phyloP scores from a whole-genome alignment of 2,797 vertebrate species.

The Hippoglossus hippoglossus region DNA sequence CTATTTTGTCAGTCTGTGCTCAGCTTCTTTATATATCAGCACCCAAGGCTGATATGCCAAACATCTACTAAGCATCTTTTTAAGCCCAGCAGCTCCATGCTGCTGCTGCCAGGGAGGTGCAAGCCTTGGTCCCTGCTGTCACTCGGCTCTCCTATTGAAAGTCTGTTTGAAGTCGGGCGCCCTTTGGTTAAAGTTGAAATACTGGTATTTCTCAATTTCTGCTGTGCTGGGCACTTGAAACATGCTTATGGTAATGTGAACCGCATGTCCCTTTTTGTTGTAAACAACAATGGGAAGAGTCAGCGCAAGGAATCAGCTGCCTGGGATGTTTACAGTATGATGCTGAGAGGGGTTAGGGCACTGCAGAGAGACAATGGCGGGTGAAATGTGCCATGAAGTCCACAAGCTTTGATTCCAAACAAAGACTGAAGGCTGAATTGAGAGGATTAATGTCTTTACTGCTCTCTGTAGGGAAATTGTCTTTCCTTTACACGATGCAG shows the following conservation, averaged over 20 bases:
- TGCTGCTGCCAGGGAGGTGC: conserved; percentile 48
- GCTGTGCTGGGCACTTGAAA: conserved; percentile 44
- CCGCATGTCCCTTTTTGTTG: conserved; percentile 36
- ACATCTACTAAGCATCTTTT: conserved; percentile 67
- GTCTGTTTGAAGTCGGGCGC: conserved; percentile 57
- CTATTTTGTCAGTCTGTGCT: conserved; percentile 56
- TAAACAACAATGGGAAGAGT: conserved; percentile 33
- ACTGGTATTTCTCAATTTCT: conserved; percentile 46
- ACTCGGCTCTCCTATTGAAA: conserved; percentile 52
- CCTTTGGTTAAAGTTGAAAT: conserved; percentile 56
- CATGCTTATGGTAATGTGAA: conserved; percentile 40
- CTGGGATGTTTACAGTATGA: conserved; percentile 1
- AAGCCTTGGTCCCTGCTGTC: conserved; percentile 62
- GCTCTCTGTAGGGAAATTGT: conserved; percentile 27
- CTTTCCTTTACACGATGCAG: conserved; percentile 15
- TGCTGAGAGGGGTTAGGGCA: conserved; percentile 6
- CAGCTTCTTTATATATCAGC: conserved; percentile 58
- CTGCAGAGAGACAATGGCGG: conserved; percentile 21
- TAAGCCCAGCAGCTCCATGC: conserved; percentile 46
- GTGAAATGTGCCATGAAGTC: conserved; percentile 30
- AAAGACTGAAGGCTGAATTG: conserved; percentile 47
- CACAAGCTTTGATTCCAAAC: conserved; percentile 35
- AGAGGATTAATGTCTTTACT: conserved; percentile 47
- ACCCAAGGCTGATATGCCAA: conserved; percentile 57
- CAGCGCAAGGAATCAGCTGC: conserved; percentile 13